A percentile compares a stretch with the other conserved stretches of the same genome.
phyloP scores from a whole-genome alignment of 2,797 vertebrate species.

The Cuculus canorus region DNA sequence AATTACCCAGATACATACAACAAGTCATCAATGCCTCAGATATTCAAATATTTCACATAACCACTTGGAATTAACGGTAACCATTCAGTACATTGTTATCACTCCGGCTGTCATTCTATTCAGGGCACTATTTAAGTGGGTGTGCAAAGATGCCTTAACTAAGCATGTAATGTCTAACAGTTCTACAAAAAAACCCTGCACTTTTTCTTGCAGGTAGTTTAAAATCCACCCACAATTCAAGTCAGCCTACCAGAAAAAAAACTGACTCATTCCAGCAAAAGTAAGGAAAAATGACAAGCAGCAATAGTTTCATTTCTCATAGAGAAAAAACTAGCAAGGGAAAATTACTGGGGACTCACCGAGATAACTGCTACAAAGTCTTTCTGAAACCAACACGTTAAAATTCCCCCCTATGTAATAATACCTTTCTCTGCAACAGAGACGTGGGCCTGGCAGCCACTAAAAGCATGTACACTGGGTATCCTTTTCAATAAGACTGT shows the following conservation, averaged over 20 bases:
- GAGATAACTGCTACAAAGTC: neutral
- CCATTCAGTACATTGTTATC: neutral
- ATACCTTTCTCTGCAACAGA: fast-evolving
- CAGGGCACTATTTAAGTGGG: neutral
- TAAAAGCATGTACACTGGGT: fast-evolving
- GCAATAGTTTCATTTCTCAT: neutral
- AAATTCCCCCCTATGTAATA: neutral
- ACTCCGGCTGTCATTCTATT: neutral
- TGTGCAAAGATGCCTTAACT: neutral
- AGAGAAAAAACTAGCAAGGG: neutral
- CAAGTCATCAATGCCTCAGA: neutral
- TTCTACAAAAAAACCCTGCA: neutral
- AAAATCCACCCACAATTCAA: neutral
- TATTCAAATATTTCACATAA: neutral
- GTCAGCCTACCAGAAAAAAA: neutral
- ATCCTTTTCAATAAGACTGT: fast-evolving
- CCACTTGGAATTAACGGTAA: neutral
- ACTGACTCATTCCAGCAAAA: neutral
- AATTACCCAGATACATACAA: neutral
- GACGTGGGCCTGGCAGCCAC: neutral
- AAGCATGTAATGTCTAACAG: neutral
- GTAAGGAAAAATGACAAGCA: neutral
- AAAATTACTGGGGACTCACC: neutral
- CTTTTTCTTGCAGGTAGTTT: neutral
- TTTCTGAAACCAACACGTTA: neutral